Conservation (phyloP, 2,888 invertebrate species). For the Stictocephala bisonia region DNA sequence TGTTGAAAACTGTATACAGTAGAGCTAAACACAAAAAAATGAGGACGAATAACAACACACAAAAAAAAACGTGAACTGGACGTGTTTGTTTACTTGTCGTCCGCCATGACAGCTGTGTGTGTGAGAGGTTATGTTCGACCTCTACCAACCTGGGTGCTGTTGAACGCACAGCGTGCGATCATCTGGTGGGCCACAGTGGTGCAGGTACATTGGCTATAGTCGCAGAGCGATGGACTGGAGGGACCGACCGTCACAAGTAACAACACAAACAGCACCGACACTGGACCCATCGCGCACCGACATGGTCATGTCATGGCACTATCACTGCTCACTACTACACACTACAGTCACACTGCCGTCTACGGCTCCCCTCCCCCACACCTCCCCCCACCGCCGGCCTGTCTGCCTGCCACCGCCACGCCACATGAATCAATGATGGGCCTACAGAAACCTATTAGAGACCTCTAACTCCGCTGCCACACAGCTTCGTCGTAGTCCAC, state of each 20-base stretch:
- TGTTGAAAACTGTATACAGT: too few species aligned
- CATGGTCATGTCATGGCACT: conserved; percentile 19
- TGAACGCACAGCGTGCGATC: conserved; percentile 23
- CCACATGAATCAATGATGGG: conserved; percentile 49
- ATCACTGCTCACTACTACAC: neutral
- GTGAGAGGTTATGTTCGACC: conserved; percentile 32
- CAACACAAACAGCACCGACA: conserved; percentile 48
- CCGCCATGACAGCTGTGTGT: conserved; percentile 17
- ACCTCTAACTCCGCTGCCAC: too few species aligned
- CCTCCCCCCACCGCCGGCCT: conserved; percentile 56
- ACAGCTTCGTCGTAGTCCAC: too few species aligned
- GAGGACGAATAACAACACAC: too few species aligned
- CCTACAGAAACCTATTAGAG: conserved; percentile 24
- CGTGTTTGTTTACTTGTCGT: too few species aligned
- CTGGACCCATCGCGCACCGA: conserved; percentile 42
- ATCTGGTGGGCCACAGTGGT: conserved; percentile 2
- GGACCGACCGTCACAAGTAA: conserved; percentile 37
- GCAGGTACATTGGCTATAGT: conserved; percentile 10
- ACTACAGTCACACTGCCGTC: neutral
- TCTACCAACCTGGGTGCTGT: conserved; percentile 36
- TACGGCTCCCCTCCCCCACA: conserved; percentile 55
- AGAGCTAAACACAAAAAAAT: too few species aligned
- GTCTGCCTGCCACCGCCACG: conserved; percentile 49
- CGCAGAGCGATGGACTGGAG: neutral
- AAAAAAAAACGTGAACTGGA: too few species aligned